Base-by-base conservation (phyloP, 1,140 invertebrate species). In the Halesus radiatus region DNA sequence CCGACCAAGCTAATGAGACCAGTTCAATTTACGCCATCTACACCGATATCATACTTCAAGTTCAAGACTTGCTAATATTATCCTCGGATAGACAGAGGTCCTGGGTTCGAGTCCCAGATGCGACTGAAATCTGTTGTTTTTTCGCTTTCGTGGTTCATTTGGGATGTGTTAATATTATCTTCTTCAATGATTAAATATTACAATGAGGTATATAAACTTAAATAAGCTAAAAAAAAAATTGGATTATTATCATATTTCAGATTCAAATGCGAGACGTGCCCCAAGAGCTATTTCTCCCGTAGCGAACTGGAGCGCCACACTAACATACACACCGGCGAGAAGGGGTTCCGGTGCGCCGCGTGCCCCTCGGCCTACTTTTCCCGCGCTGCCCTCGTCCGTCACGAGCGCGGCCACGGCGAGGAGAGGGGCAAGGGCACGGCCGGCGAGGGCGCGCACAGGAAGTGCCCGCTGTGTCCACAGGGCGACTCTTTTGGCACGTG, bases 301-400 rank as follows among this genome's bases (percentile, higher is more conserved):
- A 83, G 82, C 37, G 82, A 81, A 53, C 68, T 83, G 73, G 22
- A 73, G 29, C 60, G 82, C 1, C 82, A 83, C 37, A 32, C 58
- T 20, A 60, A 81, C 70, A 79, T 76, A 1, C 82, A 83, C 76
- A 72, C 73, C 2, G 72, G 70, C 0, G 66, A 79, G 29, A 81
- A 81, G 50, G 16, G 76, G 8, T 83, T 81, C 64, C 56, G 70
- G 8, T 83, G 82, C 23, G 56, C 74, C 3, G 23, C 29, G 18
- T 83, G 82, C 50, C 77, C 80, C 0, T 68, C 60, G 20, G 82
- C 82, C 4, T 83, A 83, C 62, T 81, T 72, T 72, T 83, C 82
- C 1, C 58, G 56, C 6, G 81, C 80, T 20, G 82, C 82, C 1
- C 74, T 83, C 1, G 56, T 60, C 3, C 56, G 81, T 3, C 81